A percentile compares a stretch with the other conserved stretches of the same genome.
Evolutionary conservation across 1,140 invertebrate species (phyloP).

Genomic region (Aphidius gifuensis): DNA sequence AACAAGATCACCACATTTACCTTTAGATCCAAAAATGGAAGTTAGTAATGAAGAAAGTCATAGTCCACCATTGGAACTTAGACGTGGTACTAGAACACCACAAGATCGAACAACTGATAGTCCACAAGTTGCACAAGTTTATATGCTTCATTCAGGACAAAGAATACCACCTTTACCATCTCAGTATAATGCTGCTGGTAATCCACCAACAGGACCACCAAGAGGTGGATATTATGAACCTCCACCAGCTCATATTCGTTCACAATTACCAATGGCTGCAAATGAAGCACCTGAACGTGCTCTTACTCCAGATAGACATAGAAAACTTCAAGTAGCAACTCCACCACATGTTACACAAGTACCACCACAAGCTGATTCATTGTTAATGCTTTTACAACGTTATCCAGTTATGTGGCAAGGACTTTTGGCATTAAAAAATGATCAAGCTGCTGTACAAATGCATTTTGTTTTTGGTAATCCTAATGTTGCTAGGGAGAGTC

Average conservation of each 20-base stretch:
- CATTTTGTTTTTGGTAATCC: conserved; percentile 94
- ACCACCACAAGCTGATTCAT: conserved; percentile 72
- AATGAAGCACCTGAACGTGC: conserved; percentile 56
- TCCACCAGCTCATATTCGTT: conserved; percentile 62
- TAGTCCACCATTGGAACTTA: conserved; percentile 70
- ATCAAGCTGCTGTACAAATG: conserved; percentile 96
- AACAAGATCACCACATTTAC: conserved; percentile 47
- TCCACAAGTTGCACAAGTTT: conserved; percentile 71
- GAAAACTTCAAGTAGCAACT: conserved; percentile 60
- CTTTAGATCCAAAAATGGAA: conserved; percentile 55
- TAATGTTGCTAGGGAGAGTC: conserved; percentile 75
- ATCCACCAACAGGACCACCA: conserved; percentile 36
- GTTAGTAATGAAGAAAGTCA: conserved; percentile 63
- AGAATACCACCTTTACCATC: conserved; percentile 51
- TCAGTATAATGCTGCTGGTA: conserved; percentile 43
- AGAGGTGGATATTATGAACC: conserved; percentile 59
- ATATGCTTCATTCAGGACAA: conserved; percentile 55
- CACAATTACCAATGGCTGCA: conserved; percentile 50
- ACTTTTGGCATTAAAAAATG: conserved; percentile 89
- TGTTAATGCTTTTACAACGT: conserved; percentile 75
- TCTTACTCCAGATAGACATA: conserved; percentile 55
- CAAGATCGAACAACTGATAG: conserved; percentile 76
- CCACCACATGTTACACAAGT: conserved; percentile 74
- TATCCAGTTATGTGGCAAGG: conserved; percentile 98
- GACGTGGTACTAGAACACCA: conserved; percentile 62